Percentiles rank a stretch among this genome's conserved stretches.
Evolutionary conservation across 2,797 vertebrate genomes (phyloP).

Genomic region (Poecilia wingei): DNA sequence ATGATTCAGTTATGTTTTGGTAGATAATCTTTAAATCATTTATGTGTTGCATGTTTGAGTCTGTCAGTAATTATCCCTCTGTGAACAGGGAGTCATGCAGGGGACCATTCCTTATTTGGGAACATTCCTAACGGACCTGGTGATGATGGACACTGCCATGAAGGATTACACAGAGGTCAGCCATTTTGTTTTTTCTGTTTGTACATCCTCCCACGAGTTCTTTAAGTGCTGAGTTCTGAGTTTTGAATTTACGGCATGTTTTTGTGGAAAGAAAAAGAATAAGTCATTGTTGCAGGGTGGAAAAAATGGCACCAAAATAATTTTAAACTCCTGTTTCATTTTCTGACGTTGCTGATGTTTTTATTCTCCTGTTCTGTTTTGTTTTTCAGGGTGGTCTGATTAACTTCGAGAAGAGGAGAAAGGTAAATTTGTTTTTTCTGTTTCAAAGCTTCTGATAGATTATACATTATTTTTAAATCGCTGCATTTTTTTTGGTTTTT

Average conservation of each 20-base stretch:
- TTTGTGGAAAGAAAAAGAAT: background rate
- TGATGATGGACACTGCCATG: slow-evolving; percentile 98
- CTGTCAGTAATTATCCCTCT: background rate
- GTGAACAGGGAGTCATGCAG: slow-evolving; percentile 91
- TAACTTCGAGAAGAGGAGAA: slow-evolving; percentile 83
- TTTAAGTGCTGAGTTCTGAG: background rate
- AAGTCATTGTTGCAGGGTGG: background rate
- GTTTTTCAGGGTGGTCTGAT: slow-evolving; percentile 76
- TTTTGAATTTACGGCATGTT: background rate
- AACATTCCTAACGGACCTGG: slow-evolving; percentile 95
- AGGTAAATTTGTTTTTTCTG: slow-evolving; percentile 51
- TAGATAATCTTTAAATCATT: background rate
- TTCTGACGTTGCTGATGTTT: background rate
- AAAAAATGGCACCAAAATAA: background rate
- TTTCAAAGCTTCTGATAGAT: background rate
- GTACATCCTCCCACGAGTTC: background rate
- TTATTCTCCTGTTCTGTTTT: background rate
- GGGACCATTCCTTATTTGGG: slow-evolving; percentile 96
- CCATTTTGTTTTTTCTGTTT: background rate
- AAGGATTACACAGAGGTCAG: slow-evolving; percentile 93
- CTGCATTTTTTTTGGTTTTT: background rate
- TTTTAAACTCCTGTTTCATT: no score
- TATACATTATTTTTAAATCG: background rate
- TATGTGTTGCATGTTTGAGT: background rate
- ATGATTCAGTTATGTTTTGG: background rate